A percentile compares a stretch with the other conserved stretches of the same genome.
These are phyloP conservation scores for Varanus salvator DNA, from an alignment of 2,113 vertebrate genomes.

Conservation along the genomic window DNA sequence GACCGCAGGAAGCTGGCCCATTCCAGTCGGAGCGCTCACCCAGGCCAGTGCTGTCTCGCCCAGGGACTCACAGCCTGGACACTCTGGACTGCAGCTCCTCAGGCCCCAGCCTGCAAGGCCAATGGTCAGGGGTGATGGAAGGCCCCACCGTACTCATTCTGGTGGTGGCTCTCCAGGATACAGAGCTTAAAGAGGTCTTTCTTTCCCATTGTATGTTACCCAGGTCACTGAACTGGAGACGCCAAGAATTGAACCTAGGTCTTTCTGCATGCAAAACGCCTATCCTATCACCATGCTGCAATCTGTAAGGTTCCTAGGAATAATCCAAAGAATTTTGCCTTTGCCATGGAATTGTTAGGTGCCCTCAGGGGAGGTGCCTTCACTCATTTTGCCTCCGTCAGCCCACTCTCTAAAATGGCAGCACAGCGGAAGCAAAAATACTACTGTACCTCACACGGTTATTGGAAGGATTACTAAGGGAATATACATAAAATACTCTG, in stretches of 20 bases:
- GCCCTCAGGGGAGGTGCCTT: background rate
- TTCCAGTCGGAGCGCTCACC: background rate
- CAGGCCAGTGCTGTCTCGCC: background rate
- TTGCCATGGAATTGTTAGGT: background rate
- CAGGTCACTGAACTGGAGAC: background rate
- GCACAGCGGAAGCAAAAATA: no score
- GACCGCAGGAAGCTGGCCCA: background rate
- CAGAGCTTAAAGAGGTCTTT: background rate
- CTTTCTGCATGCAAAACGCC: background rate
- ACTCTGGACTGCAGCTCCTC: no score
- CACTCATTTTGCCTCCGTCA: background rate
- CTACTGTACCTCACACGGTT: background rate
- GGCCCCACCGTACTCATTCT: no score
- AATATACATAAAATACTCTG: no score
- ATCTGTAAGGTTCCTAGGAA: background rate
- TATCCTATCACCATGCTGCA: background rate
- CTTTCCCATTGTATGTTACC: background rate
- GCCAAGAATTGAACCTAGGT: background rate
- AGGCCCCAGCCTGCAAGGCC: no score
- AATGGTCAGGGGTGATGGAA: no score
- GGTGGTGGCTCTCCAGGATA: no score
- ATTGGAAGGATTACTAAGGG: no score
- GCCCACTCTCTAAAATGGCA: background rate
- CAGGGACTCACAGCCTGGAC: no score
- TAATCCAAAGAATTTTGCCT: background rate